These are phyloP conservation scores for Mellilla xanthometata DNA, from an alignment of 2,888 invertebrate species.

Conservation along the genomic window DNA sequence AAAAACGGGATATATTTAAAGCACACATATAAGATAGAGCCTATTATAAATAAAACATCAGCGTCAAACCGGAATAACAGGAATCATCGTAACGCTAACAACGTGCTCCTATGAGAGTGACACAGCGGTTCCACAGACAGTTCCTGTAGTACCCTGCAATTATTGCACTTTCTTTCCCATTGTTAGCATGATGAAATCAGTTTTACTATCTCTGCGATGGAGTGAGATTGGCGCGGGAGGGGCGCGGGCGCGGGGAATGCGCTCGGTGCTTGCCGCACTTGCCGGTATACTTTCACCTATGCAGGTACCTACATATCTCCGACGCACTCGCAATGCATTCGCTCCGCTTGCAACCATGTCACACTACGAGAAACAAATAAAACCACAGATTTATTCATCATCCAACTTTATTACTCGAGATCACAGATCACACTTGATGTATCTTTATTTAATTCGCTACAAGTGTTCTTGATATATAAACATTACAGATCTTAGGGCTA, in stretches of 20 bases:
- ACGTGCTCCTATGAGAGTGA: conserved; percentile 19
- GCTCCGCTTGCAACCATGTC: conserved; percentile 44
- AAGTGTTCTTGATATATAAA: conserved; percentile 6
- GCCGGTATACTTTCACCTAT: conserved; percentile 74
- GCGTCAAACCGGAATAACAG: conserved; percentile 5
- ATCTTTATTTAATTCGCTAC: too few relatives aligned
- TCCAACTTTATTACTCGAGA: conserved; percentile 41
- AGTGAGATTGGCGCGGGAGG: conserved; percentile 57
- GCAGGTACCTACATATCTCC: conserved; percentile 58
- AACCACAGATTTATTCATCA: conserved; percentile 32
- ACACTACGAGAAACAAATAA: conserved; percentile 33
- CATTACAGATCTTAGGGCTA: conserved; percentile 12
- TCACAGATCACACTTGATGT: conserved; percentile 33
- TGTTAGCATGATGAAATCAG: conserved; percentile 72
- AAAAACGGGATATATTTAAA: too few relatives aligned
- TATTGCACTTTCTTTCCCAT: conserved; percentile 79
- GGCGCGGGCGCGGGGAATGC: conserved; percentile 40
- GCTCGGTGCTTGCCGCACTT: conserved; percentile 65
- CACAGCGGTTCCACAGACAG: conserved; percentile 37
- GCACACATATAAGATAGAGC: too few relatives aligned
- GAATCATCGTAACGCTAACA: background rate
- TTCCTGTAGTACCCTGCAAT: conserved; percentile 72
- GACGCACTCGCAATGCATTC: conserved; percentile 58
- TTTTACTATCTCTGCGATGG: conserved; percentile 73
- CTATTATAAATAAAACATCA: conserved; percentile 5